Conservation (phyloP, 2,888 invertebrate genomes). For the Eucera pruinosa region DNA sequence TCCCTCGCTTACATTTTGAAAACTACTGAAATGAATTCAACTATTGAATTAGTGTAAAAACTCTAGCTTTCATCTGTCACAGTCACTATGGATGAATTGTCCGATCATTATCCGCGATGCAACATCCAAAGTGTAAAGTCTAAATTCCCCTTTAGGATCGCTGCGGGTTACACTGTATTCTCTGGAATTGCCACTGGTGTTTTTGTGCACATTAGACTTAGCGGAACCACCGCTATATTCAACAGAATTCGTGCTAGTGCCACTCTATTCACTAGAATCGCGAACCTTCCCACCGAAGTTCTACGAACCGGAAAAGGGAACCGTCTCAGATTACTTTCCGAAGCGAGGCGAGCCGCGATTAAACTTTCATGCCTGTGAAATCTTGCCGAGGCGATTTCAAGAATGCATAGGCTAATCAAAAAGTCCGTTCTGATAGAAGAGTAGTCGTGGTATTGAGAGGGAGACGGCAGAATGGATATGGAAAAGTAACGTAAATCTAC, state of each 20-base stretch:
- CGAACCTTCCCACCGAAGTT: constrained; percentile 20
- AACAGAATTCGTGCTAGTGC: neutral
- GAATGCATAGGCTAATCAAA: constrained; percentile 78
- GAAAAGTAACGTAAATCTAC: neutral
- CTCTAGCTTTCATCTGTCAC: too few relatives aligned
- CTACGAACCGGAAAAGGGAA: constrained; percentile 46
- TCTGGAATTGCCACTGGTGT: neutral
- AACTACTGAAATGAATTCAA: too few relatives aligned
- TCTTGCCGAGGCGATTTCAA: constrained; percentile 72
- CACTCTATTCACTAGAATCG: neutral
- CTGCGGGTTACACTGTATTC: neutral
- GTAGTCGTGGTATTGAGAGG: constrained; percentile 1
- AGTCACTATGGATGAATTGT: too few relatives aligned
- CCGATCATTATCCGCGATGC: too few relatives aligned
- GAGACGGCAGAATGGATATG: constrained; percentile 29
- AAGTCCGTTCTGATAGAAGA: constrained; percentile 40
- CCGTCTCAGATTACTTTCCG: constrained; percentile 49
- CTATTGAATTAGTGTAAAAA: too few relatives aligned
- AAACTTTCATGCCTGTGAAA: constrained; percentile 66
- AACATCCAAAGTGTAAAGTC: too few relatives aligned
- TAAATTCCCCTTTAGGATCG: too few relatives aligned
- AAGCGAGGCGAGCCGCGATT: constrained; percentile 49
- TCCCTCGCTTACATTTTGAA: too few relatives aligned
- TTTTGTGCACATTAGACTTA: neutral
- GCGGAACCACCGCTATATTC: neutral